Conservation (phyloP, 2,113 vertebrate species). For the Heterotis niloticus region DNA sequence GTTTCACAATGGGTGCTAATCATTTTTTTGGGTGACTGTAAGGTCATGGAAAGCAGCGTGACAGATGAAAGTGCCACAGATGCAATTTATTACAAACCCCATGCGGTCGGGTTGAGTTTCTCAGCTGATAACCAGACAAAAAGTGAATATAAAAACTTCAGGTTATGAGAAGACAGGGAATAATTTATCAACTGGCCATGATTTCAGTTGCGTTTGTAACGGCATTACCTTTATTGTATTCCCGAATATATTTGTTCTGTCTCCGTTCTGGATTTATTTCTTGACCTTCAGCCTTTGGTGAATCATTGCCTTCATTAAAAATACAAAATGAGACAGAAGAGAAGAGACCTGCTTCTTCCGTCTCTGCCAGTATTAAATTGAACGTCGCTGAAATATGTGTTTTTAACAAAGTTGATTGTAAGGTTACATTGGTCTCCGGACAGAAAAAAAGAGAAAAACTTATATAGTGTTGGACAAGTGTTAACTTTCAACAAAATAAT, state of each 20-base stretch:
- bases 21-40: too few relatives aligned
- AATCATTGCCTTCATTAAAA: constrained; percentile 29
- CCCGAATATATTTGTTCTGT: constrained; percentile 6
- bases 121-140: too few relatives aligned
- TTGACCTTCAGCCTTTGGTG: constrained; percentile 20
- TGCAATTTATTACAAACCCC: too few relatives aligned
- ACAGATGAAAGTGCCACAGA: too few relatives aligned
- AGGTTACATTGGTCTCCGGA: too few relatives aligned
- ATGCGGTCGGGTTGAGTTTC: too few relatives aligned
- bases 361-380: neutral
- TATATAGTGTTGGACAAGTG: neutral
- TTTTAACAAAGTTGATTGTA: too few relatives aligned
- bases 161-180: too few relatives aligned
- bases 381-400: neutral
- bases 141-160: too few relatives aligned
- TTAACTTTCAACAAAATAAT: neutral
- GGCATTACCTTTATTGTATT: neutral
- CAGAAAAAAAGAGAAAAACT: neutral
- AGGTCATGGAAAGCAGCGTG: too few relatives aligned
- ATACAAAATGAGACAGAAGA: constrained; percentile 23
- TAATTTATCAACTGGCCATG: constrained; percentile 8
- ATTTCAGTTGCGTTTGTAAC: neutral
- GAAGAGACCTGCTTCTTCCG: neutral
- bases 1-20: too few relatives aligned
- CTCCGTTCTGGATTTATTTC: constrained; percentile 15